These are phyloP conservation scores for Amblyopsis hoosieri DNA, from an alignment of 2,797 vertebrate genomes.

Conservation along the genomic window DNA sequence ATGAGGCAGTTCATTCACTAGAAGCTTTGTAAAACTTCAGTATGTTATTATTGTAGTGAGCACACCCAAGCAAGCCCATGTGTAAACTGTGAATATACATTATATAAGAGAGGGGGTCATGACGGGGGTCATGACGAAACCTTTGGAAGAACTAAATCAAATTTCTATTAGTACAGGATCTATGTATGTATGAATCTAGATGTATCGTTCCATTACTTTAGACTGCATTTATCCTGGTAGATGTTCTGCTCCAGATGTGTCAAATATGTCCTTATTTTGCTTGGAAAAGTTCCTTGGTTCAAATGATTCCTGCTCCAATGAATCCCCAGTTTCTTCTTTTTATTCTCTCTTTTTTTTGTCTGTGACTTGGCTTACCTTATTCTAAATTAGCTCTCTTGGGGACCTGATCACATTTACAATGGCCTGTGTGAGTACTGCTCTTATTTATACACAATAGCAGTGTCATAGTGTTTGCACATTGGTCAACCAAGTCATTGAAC, in stretches of 20 bases:
- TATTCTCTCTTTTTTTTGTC: conserved; percentile 21
- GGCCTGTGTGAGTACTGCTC: conserved; percentile 8
- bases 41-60: conserved; percentile 4
- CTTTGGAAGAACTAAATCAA: too few species aligned
- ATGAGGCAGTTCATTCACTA: conserved; percentile 41
- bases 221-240: not conserved
- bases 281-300: conserved; percentile 10
- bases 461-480: conserved; percentile 11
- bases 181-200: too few species aligned
- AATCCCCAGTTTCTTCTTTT: conserved; percentile 46
- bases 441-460: conserved; percentile 19
- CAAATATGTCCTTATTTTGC: conserved; percentile 43
- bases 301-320: conserved; percentile 26
- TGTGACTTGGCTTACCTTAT: conserved; percentile 20
- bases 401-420: conserved; percentile 53
- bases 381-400: conserved; percentile 67
- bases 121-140: too few species aligned
- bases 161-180: too few species aligned
- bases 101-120: too few species aligned
- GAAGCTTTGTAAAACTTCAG: conserved; percentile 11
- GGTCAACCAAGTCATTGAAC: too few species aligned
- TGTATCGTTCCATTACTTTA: not conserved
- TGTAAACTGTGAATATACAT: too few species aligned
- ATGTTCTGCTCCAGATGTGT: conserved; percentile 14
- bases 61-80: too few species aligned